These are phyloP conservation scores for Musca vetustissima DNA, from an alignment of 1,140 invertebrate species.

Conservation along the genomic window DNA sequence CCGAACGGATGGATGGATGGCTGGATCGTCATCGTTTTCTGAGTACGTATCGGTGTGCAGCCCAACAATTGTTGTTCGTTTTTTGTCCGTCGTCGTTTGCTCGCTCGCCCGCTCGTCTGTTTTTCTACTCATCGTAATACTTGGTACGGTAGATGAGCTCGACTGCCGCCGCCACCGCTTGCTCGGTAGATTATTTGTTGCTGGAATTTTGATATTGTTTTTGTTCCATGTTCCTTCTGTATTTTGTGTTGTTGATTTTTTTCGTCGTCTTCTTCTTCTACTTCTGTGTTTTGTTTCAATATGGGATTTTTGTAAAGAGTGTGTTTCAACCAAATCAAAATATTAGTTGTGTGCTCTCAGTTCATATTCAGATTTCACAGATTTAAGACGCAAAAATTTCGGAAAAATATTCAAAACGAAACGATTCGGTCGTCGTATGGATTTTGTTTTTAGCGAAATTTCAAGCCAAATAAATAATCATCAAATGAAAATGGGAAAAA, in stretches of 20 bases:
- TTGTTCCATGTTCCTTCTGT: conserved; percentile 7
- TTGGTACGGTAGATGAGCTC: no score
- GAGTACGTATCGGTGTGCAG: no score
- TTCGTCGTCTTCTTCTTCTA: no score
- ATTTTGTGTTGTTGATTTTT: no score
- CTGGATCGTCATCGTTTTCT: neutral
- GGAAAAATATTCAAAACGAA: neutral
- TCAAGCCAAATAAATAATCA: no score
- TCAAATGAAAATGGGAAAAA: neutral
- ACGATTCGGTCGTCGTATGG: neutral
- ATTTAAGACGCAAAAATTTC: conserved; percentile 10
- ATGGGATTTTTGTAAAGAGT: conserved; percentile 10
- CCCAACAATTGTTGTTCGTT: no score
- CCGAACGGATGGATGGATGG: no score
- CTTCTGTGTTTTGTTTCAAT: neutral
- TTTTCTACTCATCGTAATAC: conserved; percentile 7
- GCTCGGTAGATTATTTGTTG: neutral
- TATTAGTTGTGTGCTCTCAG: conserved; percentile 12
- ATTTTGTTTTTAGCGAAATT: conserved; percentile 15
- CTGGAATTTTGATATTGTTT: conserved; percentile 17
- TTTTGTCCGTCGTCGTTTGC: no score
- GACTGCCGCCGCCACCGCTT: neutral
- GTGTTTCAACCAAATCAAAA: conserved; percentile 14
- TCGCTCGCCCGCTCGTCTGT: neutral
- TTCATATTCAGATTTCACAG: conserved; percentile 24